These are phyloP conservation scores for Monodelphis domestica DNA, from an alignment of 2,797 vertebrate species.

Conservation along the genomic window DNA sequence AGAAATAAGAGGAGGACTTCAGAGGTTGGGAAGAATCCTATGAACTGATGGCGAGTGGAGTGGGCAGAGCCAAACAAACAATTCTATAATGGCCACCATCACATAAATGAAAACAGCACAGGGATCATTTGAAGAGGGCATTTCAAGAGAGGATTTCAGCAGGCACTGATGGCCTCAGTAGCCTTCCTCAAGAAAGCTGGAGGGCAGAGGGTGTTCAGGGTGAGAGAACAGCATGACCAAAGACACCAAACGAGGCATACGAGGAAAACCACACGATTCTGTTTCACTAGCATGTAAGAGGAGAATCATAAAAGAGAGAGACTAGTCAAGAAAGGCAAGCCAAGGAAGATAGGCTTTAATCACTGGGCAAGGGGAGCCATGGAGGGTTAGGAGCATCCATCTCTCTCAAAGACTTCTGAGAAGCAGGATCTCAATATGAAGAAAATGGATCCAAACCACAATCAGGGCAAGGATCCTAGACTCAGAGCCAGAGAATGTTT, in stretches of 20 bases:
- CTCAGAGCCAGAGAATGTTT: neutral
- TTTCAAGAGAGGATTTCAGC: neutral
- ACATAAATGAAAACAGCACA: neutral
- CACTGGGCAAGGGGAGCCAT: neutral
- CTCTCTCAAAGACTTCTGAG: neutral
- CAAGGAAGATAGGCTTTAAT: neutral
- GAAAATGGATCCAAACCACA: neutral
- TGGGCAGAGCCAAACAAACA: neutral
- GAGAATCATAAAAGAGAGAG: neutral
- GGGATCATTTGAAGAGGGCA: neutral
- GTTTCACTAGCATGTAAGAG: neutral
- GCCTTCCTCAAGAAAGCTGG: neutral
- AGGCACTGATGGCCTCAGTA: neutral
- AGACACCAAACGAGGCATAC: neutral
- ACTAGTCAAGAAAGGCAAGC: neutral
- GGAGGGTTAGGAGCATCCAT: neutral
- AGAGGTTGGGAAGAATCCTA: neutral
- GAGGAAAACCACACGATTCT: neutral
- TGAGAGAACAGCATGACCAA: neutral
- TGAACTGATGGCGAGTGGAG: neutral
- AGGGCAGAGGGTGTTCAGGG: neutral
- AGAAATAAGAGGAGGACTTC: neutral
- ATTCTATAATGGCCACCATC: neutral
- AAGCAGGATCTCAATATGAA: neutral
- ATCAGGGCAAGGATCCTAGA: neutral